Conservation (phyloP, 2,888 invertebrate species). For the Drosophila birchii region DNA sequence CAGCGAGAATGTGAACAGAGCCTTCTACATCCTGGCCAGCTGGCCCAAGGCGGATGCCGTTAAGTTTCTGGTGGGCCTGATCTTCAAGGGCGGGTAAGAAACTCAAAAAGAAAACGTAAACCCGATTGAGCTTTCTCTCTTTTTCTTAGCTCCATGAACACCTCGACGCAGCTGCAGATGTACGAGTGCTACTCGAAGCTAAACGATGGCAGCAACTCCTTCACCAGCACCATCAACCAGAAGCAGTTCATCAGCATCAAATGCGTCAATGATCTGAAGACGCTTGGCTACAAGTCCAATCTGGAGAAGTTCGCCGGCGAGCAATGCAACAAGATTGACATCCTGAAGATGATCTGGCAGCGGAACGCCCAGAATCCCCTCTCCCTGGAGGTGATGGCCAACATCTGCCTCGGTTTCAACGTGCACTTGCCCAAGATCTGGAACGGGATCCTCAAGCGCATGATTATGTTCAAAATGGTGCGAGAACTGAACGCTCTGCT, state of each 20-base stretch:
- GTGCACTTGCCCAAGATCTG: conserved; percentile 83
- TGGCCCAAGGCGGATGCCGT: conserved; percentile 83
- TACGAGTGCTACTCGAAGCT: conserved; percentile 84
- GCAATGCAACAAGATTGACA: conserved; percentile 83
- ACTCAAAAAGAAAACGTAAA: background rate
- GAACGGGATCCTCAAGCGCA: conserved; percentile 84
- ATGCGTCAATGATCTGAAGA: conserved; percentile 83
- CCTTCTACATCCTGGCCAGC: conserved; percentile 83
- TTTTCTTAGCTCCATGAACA: conserved; percentile 70
- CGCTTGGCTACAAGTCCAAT: conserved; percentile 83
- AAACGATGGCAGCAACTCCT: conserved; percentile 80
- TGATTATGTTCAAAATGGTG: conserved; percentile 84
- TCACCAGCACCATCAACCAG: conserved; percentile 80
- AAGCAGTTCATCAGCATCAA: conserved; percentile 83
- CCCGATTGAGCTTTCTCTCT: too few species aligned
- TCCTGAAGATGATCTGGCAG: conserved; percentile 84
- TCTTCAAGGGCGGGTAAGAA: conserved; percentile 82
- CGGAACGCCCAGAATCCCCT: conserved; percentile 81
- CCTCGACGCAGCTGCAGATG: conserved; percentile 83
- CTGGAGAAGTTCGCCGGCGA: conserved; percentile 83
- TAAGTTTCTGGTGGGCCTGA: conserved; percentile 81
- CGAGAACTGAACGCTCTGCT: conserved; percentile 81
- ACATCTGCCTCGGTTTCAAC: conserved; percentile 84
- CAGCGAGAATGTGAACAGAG: conserved; percentile 82
- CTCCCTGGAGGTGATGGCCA: conserved; percentile 82